These are phyloP conservation scores for Trichogramma pretiosum DNA, from an alignment of 1,140 invertebrate species.

Conservation along the genomic window DNA sequence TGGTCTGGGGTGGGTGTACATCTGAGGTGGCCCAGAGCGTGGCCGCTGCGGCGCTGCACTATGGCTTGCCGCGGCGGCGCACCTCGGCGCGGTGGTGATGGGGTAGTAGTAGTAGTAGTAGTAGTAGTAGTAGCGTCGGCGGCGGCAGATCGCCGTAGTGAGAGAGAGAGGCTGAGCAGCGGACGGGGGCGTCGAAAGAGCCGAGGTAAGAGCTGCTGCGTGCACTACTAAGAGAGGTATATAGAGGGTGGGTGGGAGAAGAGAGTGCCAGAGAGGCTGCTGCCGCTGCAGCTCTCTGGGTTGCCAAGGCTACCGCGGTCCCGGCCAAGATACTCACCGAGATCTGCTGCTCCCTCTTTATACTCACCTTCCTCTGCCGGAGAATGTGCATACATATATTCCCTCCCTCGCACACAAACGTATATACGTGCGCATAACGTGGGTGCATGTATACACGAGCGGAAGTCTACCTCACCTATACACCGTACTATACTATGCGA, in stretches of 20 bases:
- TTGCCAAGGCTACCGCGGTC: slow-evolving; percentile 47
- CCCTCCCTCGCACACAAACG: too few species aligned
- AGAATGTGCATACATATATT: too few species aligned
- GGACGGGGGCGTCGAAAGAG: slow-evolving; percentile 38
- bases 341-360: slow-evolving; percentile 27
- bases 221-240: background rate
- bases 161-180: slow-evolving; percentile 24
- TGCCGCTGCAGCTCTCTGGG: slow-evolving; percentile 24
- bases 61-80: slow-evolving; percentile 41
- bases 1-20: slow-evolving; percentile 18
- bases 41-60: slow-evolving; percentile 40
- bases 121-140: too few species aligned
- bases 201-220: slow-evolving; percentile 29
- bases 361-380: slow-evolving; percentile 21
- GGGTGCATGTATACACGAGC: too few species aligned
- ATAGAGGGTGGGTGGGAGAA: slow-evolving; percentile 26
- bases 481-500: too few species aligned
- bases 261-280: slow-evolving; percentile 23
- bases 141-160: too few species aligned
- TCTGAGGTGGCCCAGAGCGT: slow-evolving; percentile 44
- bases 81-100: too few species aligned
- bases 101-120: too few species aligned
- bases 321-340: slow-evolving; percentile 46
- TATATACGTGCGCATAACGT: too few species aligned
- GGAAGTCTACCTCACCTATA: too few species aligned